These are phyloP conservation scores for Sitta carolinensis DNA, from an alignment of 2,797 vertebrate species.

Conservation along the genomic window DNA sequence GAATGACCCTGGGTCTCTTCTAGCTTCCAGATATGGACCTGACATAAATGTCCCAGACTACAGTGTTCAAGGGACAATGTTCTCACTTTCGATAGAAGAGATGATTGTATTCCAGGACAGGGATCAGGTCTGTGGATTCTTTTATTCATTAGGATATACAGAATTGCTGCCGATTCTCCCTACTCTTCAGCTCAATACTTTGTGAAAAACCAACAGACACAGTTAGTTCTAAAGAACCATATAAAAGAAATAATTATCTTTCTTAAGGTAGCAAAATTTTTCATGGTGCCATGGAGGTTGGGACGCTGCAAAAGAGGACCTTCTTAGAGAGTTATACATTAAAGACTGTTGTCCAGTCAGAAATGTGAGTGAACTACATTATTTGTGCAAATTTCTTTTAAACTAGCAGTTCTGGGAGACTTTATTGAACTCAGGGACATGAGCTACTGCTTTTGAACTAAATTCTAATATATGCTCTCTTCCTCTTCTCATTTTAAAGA, in stretches of 20 bases:
- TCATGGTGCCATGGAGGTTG: background rate
- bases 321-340: background rate
- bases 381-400: conserved; percentile 35
- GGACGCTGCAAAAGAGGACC: background rate
- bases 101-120: background rate
- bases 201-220: background rate
- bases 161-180: background rate
- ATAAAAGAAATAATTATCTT: background rate
- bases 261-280: background rate
- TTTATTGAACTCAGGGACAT: background rate
- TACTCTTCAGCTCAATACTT: background rate
- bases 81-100: background rate
- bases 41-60: background rate
- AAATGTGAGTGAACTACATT: background rate
- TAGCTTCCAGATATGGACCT: background rate
- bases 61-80: rapidly evolving
- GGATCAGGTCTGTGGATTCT: background rate
- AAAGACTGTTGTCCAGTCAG: conserved; percentile 23
- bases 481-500: conserved; percentile 2
- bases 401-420: background rate
- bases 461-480: conserved; percentile 9
- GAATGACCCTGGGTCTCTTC: background rate
- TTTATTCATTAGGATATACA: background rate
- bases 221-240: background rate
- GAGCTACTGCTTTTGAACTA: conserved; percentile 6